Evolutionary conservation across 2,888 invertebrate genomes (phyloP).

Genomic region (Trissoscelio sp.): DNA sequence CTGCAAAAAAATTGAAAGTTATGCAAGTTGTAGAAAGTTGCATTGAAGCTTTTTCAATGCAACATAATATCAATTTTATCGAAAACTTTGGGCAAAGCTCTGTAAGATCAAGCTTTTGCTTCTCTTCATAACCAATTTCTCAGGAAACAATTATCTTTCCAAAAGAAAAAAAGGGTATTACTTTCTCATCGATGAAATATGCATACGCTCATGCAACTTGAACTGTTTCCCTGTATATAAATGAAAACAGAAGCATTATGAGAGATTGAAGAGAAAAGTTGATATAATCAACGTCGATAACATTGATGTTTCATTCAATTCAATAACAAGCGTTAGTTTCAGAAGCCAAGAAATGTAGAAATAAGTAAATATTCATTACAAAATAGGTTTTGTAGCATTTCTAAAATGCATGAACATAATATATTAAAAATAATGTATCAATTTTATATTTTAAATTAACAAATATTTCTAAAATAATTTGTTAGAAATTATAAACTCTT

Average conservation of each 20-base stretch:
- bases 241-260: slow-evolving; percentile 22
- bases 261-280: slow-evolving; percentile 34
- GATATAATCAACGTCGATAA: slow-evolving; percentile 29
- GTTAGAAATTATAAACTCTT: too few relatives aligned
- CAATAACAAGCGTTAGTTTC: not conserved
- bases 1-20: too few relatives aligned
- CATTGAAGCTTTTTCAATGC: slow-evolving; percentile 13
- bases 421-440: too few relatives aligned
- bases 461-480: too few relatives aligned
- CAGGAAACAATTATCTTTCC: slow-evolving; percentile 43
- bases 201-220: slow-evolving; percentile 7
- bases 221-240: not conserved
- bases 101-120: slow-evolving; percentile 20
- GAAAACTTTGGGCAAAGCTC: slow-evolving; percentile 30
- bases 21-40: not conserved
- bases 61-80: slow-evolving; percentile 38
- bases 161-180: slow-evolving; percentile 23
- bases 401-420: too few relatives aligned
- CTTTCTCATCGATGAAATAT: not conserved
- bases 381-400: too few relatives aligned
- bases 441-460: too few relatives aligned
- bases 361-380: too few relatives aligned
- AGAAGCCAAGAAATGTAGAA: too few relatives aligned
- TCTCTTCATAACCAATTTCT: slow-evolving; percentile 35
- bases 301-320: slow-evolving; percentile 10